Percentiles rank a stretch among this genome's conserved stretches.
These are phyloP conservation scores for Aphidius colemani DNA, from an alignment of 2,888 invertebrate species.

Conservation along the genomic window DNA sequence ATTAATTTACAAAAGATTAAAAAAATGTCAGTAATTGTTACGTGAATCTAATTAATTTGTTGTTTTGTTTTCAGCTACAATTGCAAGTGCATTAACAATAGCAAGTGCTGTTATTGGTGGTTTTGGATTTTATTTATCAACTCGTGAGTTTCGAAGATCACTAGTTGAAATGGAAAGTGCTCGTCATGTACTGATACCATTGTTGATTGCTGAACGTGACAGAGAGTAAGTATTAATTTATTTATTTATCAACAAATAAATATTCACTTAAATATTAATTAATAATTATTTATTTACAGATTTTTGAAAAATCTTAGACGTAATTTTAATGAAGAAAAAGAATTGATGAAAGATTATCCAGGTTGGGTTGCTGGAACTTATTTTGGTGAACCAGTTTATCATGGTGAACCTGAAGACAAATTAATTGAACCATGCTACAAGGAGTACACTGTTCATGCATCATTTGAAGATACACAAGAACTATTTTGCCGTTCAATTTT, in stretches of 20 bases:
- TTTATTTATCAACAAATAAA: background rate
- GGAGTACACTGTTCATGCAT: slow-evolving; percentile 74
- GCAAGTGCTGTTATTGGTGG: slow-evolving; percentile 64
- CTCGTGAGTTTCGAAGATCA: slow-evolving; percentile 63
- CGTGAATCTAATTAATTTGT: slow-evolving; percentile 20
- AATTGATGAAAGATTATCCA: slow-evolving; percentile 87
- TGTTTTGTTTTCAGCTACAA: slow-evolving; percentile 40
- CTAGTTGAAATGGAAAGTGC: slow-evolving; percentile 79
- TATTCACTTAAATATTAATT: background rate
- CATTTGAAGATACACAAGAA: background rate
- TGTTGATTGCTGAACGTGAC: slow-evolving; percentile 83
- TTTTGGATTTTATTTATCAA: slow-evolving; percentile 66
- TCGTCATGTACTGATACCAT: slow-evolving; percentile 75
- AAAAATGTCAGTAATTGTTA: background rate
- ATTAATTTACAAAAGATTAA: background rate
- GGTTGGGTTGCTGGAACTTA: slow-evolving; percentile 92
- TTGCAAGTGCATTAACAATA: slow-evolving; percentile 42
- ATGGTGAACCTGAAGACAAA: slow-evolving; percentile 60
- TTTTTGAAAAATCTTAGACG: slow-evolving; percentile 75
- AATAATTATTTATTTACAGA: slow-evolving; percentile 50
- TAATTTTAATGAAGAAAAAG: slow-evolving; percentile 82
- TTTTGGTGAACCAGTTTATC: slow-evolving; percentile 81
- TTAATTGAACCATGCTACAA: slow-evolving; percentile 68
- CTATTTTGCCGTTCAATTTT: slow-evolving; percentile 1
- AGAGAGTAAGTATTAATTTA: slow-evolving; percentile 66